These are phyloP conservation scores for Andrena trimmerana DNA, from an alignment of 2,888 invertebrate genomes.

Conservation along the genomic window DNA sequence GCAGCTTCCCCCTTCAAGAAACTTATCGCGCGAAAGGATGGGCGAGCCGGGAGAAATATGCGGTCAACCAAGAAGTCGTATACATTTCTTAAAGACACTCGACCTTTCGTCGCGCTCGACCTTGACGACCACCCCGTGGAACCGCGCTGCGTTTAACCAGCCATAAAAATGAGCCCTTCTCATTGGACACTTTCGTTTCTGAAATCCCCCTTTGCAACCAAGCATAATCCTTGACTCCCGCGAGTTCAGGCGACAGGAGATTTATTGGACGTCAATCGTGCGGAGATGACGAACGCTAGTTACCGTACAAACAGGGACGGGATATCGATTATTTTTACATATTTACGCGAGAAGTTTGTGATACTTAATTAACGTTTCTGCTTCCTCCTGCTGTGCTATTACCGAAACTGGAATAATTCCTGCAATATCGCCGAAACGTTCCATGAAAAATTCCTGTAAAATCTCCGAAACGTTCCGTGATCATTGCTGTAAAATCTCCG, in stretches of 20 bases:
- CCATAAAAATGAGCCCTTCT: slow-evolving; percentile 34
- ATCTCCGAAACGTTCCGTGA: no score
- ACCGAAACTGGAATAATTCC: no score
- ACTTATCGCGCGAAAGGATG: slow-evolving; percentile 50
- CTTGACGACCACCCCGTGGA: slow-evolving; percentile 49
- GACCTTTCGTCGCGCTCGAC: slow-evolving; percentile 53
- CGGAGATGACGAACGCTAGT: neutral
- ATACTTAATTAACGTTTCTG: neutral
- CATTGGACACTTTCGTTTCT: slow-evolving; percentile 29
- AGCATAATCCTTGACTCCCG: slow-evolving; percentile 31
- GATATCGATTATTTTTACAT: neutral
- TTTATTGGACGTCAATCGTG: slow-evolving; percentile 28
- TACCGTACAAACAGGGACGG: neutral
- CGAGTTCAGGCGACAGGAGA: slow-evolving; percentile 6
- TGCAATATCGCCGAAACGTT: no score
- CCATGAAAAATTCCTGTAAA: no score
- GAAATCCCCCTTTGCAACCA: neutral
- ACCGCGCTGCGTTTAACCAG: slow-evolving; percentile 41
- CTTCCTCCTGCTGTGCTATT: no score
- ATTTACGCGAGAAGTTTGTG: neutral
- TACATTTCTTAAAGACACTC: slow-evolving; percentile 54
- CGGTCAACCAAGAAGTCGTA: slow-evolving; percentile 59
- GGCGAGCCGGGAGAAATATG: slow-evolving; percentile 54
- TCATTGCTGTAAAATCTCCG: no score
- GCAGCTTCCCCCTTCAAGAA: slow-evolving; percentile 45